Evolutionary conservation across 2,888 invertebrate species (phyloP).

Genomic region (Aspidiotus destructor): DNA sequence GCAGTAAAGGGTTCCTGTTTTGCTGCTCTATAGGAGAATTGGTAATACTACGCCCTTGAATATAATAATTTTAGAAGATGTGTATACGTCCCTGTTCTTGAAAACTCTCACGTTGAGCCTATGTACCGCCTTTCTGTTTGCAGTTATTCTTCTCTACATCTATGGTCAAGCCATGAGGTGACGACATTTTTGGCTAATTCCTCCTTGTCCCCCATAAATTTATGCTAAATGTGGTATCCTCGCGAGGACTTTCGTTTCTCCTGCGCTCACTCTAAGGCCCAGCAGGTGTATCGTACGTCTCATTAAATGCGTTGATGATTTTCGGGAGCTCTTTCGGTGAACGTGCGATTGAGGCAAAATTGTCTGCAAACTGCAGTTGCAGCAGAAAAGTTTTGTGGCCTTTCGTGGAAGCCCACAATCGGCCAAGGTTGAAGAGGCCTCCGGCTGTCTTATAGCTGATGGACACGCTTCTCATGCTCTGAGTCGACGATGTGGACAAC

Average conservation of each 20-base stretch:
- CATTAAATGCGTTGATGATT: not conserved
- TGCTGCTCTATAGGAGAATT: not conserved
- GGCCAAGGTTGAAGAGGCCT: not conserved
- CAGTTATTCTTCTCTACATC: slow-evolving; percentile 1
- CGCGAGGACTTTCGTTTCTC: not conserved
- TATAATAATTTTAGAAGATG: not conserved
- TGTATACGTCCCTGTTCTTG: not conserved
- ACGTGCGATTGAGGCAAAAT: not conserved
- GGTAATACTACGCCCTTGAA: not conserved
- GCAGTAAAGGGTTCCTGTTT: not conserved
- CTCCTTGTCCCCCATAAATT: not conserved
- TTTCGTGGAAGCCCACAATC: not conserved
- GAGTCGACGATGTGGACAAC: not conserved
- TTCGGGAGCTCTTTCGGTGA: not conserved
- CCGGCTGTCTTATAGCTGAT: not conserved
- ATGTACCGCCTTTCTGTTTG: not conserved
- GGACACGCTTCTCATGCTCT: not conserved
- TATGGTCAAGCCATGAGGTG: not conserved
- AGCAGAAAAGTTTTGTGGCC: not conserved
- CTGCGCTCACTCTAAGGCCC: not conserved
- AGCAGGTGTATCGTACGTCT: not conserved
- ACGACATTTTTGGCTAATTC: not conserved
- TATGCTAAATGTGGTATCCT: not conserved
- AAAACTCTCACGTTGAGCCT: not conserved
- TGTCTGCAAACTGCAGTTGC: not conserved